Evolutionary conservation across 2,113 vertebrate species (phyloP), one percentile per base, ranked within the genome.

Genomic region (Pluvianellus socialis): DNA sequence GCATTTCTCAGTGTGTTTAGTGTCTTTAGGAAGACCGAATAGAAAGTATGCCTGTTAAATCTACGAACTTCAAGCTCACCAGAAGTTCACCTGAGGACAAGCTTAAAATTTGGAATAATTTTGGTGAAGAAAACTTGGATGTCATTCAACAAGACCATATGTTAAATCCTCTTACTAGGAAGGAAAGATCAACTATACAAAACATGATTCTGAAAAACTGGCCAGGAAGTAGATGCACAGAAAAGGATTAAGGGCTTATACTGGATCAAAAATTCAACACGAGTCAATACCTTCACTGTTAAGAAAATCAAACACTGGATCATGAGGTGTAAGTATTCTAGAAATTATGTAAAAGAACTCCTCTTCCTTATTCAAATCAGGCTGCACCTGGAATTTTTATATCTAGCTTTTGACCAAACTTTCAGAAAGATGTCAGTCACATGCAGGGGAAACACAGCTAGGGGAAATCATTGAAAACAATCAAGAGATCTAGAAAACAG

Each of bases 281-380:
- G 1, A 72, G 14, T 56, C n/a, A 82, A 22, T 72, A 79, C 3
- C 5, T 82, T 63, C 55, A 63, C 44, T 18, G 10, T 28, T 24
- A 90, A 58, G 40, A 65, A 90, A 82, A 90, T 8, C 0, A 73
- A 86, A 50, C 47, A 72, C 3, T 50, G 42, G 32, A 75, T 38
- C 3, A 0, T 30, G 26, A 59, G 3, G 12, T 9, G 0, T 40
- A 87, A 77, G 6, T 28, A 72, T 20, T 22, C 49, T 13, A 14
- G 3, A 75, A 67, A 10, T 50, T 59, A 85, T 2, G 8, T 11
- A 63, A 59, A 86, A 38, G 4, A 93, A 62, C 7, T 81, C 8
- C 19, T 53, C 53, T 42, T 79, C 7, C 15, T 56, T 40, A 45
- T 53, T 79, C 42, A 92, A 90, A 75, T 67, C 6, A 56, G 0